A percentile compares a stretch with the other conserved stretches of the same genome.
Evolutionary conservation across 2,888 invertebrate genomes (phyloP).

Genomic region (Ichneumon xanthorius): DNA sequence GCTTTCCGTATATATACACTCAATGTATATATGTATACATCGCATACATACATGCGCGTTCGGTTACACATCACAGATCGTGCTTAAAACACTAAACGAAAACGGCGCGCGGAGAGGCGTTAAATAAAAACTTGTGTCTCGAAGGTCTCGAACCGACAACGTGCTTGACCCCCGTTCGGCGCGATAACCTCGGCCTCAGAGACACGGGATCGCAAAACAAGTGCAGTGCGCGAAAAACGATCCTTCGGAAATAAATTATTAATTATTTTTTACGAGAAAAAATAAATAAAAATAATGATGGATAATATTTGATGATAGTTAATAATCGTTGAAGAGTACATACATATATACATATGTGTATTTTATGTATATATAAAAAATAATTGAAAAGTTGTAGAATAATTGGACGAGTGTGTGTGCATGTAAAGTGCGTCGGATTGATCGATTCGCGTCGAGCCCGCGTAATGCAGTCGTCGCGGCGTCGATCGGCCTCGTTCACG

Average conservation of each 20-base stretch:
- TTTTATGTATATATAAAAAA: background rate
- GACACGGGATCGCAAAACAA: background rate
- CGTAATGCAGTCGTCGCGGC: conserved; percentile 42
- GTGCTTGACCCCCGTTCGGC: background rate
- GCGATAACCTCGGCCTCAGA: background rate
- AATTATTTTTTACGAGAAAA: background rate
- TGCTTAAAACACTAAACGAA: background rate
- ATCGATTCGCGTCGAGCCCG: conserved; percentile 11
- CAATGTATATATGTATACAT: too few relatives aligned
- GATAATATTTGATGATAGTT: background rate
- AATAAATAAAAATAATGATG: background rate
- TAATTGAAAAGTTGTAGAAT: background rate
- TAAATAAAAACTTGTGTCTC: conserved; percentile 8
- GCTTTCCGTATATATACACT: background rate
- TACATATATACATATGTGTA: background rate
- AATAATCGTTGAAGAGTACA: background rate
- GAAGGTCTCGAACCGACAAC: conserved; percentile 2
- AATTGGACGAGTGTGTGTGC: conserved; percentile 6
- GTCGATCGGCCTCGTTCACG: conserved; percentile 37
- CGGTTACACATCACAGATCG: background rate
- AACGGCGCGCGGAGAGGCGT: background rate
- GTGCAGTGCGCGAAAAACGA: conserved; percentile 1
- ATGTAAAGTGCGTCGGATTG: conserved; percentile 35
- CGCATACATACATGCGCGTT: too few relatives aligned
- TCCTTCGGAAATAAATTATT: too few relatives aligned